These are phyloP conservation scores for Cyphomyrus discorhynchus DNA, from an alignment of 2,113 vertebrate genomes.

Conservation along the genomic window DNA sequence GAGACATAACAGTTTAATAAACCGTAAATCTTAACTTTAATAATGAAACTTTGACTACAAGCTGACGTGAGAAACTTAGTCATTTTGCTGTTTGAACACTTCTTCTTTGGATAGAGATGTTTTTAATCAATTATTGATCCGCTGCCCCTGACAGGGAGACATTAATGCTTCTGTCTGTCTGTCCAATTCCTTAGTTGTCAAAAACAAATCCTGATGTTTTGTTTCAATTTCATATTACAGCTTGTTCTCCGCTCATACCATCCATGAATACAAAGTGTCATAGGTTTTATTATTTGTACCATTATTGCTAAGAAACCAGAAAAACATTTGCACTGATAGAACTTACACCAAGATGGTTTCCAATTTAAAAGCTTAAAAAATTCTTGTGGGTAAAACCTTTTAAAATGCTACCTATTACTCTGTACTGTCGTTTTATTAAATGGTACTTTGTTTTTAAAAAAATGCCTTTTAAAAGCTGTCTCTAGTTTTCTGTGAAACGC, in stretches of 20 bases:
- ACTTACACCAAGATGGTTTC: background rate
- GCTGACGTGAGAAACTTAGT: background rate
- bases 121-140: background rate
- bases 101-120: background rate
- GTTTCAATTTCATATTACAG: background rate
- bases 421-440: background rate
- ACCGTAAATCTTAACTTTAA: conserved; percentile 44
- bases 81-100: background rate
- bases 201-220: background rate
- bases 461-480: background rate
- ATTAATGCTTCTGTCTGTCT: background rate
- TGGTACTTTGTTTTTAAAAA: background rate
- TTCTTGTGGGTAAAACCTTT: background rate
- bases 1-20: conserved; percentile 29
- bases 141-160: background rate
- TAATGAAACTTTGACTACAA: conserved; percentile 22
- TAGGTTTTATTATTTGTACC: background rate
- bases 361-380: background rate
- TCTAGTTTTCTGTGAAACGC: background rate
- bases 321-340: background rate
- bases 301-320: background rate
- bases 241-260: background rate
- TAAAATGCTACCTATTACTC: background rate
- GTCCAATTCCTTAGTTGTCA: background rate
- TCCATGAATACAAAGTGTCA: background rate